phyloP scores from a whole-genome alignment of 2,797 vertebrate species.

The Moxostoma hubbsi region DNA sequence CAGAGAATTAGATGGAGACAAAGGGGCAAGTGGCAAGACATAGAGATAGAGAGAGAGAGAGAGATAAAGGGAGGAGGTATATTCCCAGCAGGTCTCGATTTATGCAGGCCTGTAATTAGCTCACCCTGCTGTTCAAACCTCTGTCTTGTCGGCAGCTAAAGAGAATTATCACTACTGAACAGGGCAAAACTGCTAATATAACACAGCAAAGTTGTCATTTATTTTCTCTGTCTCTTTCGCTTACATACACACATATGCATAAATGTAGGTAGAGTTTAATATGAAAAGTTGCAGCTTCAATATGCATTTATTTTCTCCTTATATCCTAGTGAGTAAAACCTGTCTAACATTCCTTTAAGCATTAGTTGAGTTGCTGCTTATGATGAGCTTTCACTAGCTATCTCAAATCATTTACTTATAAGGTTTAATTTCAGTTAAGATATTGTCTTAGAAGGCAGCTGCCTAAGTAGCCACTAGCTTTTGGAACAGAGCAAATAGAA shows the following conservation, averaged over 20 bases:
- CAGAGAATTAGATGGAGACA: not conserved
- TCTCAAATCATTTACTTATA: too few species aligned
- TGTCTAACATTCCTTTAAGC: too few species aligned
- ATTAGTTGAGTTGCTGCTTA: too few species aligned
- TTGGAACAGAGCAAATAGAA: too few species aligned
- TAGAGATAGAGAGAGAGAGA: too few species aligned
- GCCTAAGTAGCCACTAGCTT: too few species aligned
- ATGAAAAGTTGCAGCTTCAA: not conserved
- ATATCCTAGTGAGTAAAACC: too few species aligned
- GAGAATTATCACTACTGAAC: conserved; percentile 9
- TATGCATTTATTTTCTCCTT: not conserved
- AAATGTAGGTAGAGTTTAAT: not conserved
- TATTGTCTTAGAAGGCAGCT: too few species aligned
- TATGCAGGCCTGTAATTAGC: conserved; percentile 47
- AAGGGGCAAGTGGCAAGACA: too few species aligned
- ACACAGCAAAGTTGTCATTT: conserved; percentile 13
- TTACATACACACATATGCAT: not conserved
- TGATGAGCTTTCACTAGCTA: too few species aligned
- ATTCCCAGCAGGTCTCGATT: conserved; percentile 5
- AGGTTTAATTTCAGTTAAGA: too few species aligned
- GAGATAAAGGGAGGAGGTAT: not conserved
- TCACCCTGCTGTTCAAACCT: conserved; percentile 29
- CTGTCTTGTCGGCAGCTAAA: conserved; percentile 33
- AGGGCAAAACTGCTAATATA: conserved; percentile 16
- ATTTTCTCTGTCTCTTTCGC: not conserved